Evolutionary conservation across 2,797 vertebrate species (phyloP).

Genomic region (Ctenopoma kingsleyae): DNA sequence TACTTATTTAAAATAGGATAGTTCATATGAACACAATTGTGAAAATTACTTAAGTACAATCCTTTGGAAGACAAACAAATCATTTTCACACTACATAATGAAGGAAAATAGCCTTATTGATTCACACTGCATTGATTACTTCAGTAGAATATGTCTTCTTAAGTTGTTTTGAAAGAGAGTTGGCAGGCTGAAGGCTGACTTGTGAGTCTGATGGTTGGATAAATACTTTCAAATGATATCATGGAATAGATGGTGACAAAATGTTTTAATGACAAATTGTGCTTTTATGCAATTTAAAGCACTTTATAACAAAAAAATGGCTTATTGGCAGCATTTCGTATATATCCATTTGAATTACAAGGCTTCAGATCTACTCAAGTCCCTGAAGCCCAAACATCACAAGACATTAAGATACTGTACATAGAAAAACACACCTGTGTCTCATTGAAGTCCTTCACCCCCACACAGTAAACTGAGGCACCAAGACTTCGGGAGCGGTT

Average conservation of each 20-base stretch:
- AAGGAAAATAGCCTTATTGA: background rate
- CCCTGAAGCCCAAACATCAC: background rate
- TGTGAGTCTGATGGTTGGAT: background rate
- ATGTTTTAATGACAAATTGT: background rate
- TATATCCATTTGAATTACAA: constrained; percentile 3
- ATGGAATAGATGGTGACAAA: background rate
- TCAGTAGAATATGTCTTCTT: background rate
- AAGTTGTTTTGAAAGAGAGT: background rate
- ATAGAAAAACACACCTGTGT: constrained; percentile 90
- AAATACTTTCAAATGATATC: constrained; percentile 4
- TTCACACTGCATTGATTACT: constrained; percentile 5
- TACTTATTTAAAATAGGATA: background rate
- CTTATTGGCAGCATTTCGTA: background rate
- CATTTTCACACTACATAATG: background rate
- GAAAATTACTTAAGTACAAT: background rate
- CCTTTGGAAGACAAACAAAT: constrained; percentile 3
- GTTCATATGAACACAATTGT: constrained; percentile 9
- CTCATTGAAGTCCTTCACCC: constrained; percentile 99
- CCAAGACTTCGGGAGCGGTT: constrained; percentile 95
- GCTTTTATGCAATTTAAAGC: constrained; percentile 2
- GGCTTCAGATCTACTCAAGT: background rate
- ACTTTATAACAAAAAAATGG: background rate
- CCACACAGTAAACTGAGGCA: constrained; percentile 96
- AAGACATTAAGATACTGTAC: constrained; percentile 8
- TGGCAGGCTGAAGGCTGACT: background rate